phyloP scores from a whole-genome alignment of 2,888 invertebrate species.

The Congeria kusceri region DNA sequence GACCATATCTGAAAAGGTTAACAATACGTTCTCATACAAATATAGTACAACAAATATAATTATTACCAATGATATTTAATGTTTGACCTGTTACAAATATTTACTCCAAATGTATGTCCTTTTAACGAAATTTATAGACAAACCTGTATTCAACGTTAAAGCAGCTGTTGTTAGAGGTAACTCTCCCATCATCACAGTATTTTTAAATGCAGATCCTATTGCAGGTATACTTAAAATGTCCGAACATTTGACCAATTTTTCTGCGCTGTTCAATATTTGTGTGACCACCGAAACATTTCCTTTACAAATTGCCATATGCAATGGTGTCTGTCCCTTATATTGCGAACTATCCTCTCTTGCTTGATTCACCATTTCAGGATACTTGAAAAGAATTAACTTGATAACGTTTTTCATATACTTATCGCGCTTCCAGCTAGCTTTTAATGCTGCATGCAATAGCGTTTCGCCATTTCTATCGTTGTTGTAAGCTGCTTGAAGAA shows the following conservation, averaged over 20 bases:
- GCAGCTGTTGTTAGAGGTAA: conserved; percentile 68
- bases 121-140: too few species aligned
- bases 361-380: conserved; percentile 44
- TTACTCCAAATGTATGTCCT: too few species aligned
- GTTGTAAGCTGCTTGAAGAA: too few species aligned
- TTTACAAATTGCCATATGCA: conserved; percentile 68
- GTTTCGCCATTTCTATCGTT: conserved; percentile 43
- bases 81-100: too few species aligned
- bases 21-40: too few species aligned
- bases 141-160: conserved; percentile 60
- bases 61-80: too few species aligned
- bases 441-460: conserved; percentile 48
- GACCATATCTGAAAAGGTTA: conserved; percentile 53
- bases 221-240: conserved; percentile 47
- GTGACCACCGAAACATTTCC: conserved; percentile 53
- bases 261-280: conserved; percentile 28
- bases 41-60: too few species aligned
- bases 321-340: conserved; percentile 65
- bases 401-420: conserved; percentile 18
- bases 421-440: conserved; percentile 15
- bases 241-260: not conserved
- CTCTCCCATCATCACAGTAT: conserved; percentile 71
- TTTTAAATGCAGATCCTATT: conserved; percentile 54
- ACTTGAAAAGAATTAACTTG: conserved; percentile 20
- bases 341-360: conserved; percentile 40